These are phyloP conservation scores for Macroglossus sobrinus DNA, from an alignment of 2,113 vertebrate species.

Conservation along the genomic window DNA sequence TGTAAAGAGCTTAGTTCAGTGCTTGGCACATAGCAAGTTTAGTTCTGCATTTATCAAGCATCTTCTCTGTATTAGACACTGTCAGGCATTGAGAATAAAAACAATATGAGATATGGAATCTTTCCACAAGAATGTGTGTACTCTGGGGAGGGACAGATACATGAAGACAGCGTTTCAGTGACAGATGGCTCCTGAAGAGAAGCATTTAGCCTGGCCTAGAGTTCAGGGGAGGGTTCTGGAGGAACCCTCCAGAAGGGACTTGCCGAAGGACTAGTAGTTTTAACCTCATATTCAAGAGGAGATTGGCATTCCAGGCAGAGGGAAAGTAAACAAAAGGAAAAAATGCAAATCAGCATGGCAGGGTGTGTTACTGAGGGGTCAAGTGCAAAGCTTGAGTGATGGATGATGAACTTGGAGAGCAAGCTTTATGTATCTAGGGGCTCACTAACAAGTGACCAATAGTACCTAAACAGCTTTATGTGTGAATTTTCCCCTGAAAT, in stretches of 20 bases:
- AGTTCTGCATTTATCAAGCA: background rate
- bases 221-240: background rate
- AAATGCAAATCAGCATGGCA: rapidly evolving
- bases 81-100: background rate
- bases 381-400: background rate
- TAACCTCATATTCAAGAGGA: background rate
- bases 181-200: background rate
- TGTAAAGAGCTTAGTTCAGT: background rate
- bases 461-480: background rate
- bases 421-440: background rate
- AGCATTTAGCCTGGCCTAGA: background rate
- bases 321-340: background rate
- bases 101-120: background rate
- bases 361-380: background rate
- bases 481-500: background rate
- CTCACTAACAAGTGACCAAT: background rate
- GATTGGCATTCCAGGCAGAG: background rate
- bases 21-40: background rate
- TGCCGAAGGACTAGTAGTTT: background rate
- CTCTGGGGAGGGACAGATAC: background rate
- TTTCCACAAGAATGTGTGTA: background rate
- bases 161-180: background rate
- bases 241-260: background rate
- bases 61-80: background rate
- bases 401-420: background rate